phyloP scores from a whole-genome alignment of 2,888 invertebrate species.

The Ephialtes manifestator region DNA sequence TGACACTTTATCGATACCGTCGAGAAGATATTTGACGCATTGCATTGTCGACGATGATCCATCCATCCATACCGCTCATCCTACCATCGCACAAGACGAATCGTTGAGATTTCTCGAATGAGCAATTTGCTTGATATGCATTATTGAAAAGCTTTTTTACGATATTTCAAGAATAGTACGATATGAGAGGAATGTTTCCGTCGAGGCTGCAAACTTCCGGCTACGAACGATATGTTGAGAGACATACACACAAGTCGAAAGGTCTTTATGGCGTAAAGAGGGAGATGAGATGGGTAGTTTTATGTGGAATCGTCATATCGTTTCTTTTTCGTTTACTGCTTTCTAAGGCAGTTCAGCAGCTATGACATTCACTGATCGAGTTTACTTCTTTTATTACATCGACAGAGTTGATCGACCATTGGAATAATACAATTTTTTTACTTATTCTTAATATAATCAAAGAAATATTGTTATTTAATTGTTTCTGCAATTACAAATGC shows the following conservation, averaged over 20 bases:
- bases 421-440: background rate
- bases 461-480: background rate
- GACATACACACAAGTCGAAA: background rate
- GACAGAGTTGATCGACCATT: background rate
- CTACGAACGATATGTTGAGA: conserved; percentile 17
- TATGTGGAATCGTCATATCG: conserved; percentile 14
- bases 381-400: background rate
- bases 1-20: conserved; percentile 66
- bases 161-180: conserved; percentile 42
- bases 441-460: background rate
- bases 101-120: conserved; percentile 63
- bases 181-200: conserved; percentile 32
- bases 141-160: conserved; percentile 61
- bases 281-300: background rate
- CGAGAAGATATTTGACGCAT: conserved; percentile 62
- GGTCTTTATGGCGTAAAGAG: conserved; percentile 29
- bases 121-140: conserved; percentile 57
- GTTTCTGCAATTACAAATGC: background rate
- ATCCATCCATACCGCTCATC: conserved; percentile 23
- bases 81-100: conserved; percentile 37
- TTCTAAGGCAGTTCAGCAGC: background rate
- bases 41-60: conserved; percentile 60
- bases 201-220: conserved; percentile 57
- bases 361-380: too few species aligned
- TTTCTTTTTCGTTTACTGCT: conserved; percentile 17